A percentile compares a stretch with the other conserved stretches of the same genome.
phyloP scores from a whole-genome alignment of 92 coral and sea anemone species.

The Diadumene lineata region DNA sequence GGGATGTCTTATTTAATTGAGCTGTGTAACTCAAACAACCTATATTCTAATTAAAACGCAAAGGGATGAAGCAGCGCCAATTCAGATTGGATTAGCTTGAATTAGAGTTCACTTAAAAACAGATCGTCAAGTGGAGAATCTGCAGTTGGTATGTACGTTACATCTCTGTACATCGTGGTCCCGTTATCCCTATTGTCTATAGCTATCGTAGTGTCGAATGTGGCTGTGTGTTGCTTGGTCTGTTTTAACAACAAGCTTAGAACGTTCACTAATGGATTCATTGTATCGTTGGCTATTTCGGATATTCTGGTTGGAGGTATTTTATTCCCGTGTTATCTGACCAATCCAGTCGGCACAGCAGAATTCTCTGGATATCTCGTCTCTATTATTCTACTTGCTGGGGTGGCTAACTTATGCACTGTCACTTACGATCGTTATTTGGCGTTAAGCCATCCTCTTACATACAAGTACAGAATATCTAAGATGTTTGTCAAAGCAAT shows the following conservation, averaged over 20 bases:
- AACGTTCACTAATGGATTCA: conserved; percentile 69
- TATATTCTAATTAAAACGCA: conserved; percentile 6
- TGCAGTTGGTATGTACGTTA: neutral
- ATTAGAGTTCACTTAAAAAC: neutral
- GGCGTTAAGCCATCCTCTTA: conserved; percentile 62
- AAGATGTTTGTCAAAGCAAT: conserved; percentile 48
- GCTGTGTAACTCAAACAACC: neutral
- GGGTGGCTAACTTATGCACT: conserved; percentile 72
- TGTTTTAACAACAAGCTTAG: conserved; percentile 57
- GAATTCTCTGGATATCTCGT: conserved; percentile 51
- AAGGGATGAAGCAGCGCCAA: neutral
- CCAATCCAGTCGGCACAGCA: conserved; percentile 53
- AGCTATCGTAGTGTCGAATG: conserved; percentile 54
- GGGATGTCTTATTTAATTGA: conserved; percentile 21
- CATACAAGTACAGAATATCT: conserved; percentile 52
- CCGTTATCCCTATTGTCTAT: conserved; percentile 51
- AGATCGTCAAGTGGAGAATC: neutral
- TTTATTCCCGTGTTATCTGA: conserved; percentile 66
- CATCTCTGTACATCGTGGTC: conserved; percentile 36
- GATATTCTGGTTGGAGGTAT: conserved; percentile 72
- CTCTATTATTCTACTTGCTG: conserved; percentile 58
- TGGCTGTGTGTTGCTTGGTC: conserved; percentile 69
- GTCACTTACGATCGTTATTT: conserved; percentile 77
- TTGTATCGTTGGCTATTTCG: conserved; percentile 72
- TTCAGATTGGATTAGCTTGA: neutral